Percentiles rank a stretch among this genome's conserved stretches.
phyloP scores from a whole-genome alignment of 2,113 vertebrate species.

The Lethenteron camtschaticum region DNA sequence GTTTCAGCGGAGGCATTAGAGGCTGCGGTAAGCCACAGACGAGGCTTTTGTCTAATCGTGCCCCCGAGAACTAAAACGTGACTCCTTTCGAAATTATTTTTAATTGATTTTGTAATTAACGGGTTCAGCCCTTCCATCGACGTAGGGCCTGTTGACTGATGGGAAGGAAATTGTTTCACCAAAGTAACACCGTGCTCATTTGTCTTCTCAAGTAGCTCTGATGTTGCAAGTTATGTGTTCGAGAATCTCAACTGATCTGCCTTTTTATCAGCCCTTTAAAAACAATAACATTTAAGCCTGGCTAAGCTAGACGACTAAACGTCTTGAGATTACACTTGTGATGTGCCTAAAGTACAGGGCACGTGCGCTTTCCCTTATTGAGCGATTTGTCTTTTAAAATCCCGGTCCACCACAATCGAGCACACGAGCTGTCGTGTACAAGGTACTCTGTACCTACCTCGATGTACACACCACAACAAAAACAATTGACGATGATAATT shows the following conservation, averaged over 20 bases:
- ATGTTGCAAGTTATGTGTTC: slow-evolving; percentile 6
- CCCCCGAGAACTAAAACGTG: slow-evolving; percentile 39
- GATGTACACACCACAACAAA: too few species aligned
- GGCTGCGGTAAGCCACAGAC: slow-evolving; percentile 31
- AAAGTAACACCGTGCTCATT: slow-evolving; percentile 5
- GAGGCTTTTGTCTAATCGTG: slow-evolving; percentile 54
- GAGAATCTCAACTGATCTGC: neutral
- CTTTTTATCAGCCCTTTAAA: neutral
- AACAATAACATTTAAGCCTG: neutral
- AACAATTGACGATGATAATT: too few species aligned
- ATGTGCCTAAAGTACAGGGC: too few species aligned
- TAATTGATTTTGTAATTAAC: slow-evolving; percentile 87
- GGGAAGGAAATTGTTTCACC: slow-evolving; percentile 33
- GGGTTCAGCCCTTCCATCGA: slow-evolving; percentile 51
- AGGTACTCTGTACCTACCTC: too few species aligned
- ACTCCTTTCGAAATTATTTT: slow-evolving; percentile 64
- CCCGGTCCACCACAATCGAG: too few species aligned
- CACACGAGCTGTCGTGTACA: too few species aligned
- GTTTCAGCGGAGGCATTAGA: slow-evolving; percentile 34
- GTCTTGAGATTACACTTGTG: too few species aligned
- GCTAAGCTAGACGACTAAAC: too few species aligned
- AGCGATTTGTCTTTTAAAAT: too few species aligned
- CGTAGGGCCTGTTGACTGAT: slow-evolving; percentile 30
- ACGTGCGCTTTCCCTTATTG: too few species aligned
- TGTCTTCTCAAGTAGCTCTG: slow-evolving; percentile 5